Percentiles rank a stretch among this genome's conserved stretches.
These are phyloP conservation scores for Cotesia vestalis DNA, from an alignment of 1,140 invertebrate species.

Conservation along the genomic window DNA sequence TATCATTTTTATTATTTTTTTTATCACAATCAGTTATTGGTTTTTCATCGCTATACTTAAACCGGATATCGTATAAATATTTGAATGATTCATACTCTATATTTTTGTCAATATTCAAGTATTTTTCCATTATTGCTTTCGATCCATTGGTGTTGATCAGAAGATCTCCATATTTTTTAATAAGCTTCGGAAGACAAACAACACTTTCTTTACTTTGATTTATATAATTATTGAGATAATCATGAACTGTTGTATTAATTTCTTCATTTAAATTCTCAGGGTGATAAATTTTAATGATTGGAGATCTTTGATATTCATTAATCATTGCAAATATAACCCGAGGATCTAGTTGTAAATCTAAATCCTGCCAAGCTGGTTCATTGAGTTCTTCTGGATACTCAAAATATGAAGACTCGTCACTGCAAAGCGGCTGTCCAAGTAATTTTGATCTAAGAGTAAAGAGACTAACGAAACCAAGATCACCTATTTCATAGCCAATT, in stretches of 20 bases:
- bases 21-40: not conserved
- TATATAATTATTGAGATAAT: slow-evolving; percentile 49
- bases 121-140: slow-evolving; percentile 29
- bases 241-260: slow-evolving; percentile 41
- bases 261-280: slow-evolving; percentile 47
- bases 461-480: slow-evolving; percentile 58
- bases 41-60: slow-evolving; percentile 41
- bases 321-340: slow-evolving; percentile 56
- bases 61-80: slow-evolving; percentile 44
- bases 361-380: slow-evolving; percentile 56
- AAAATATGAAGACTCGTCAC: slow-evolving; percentile 43
- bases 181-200: slow-evolving; percentile 42
- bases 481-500: slow-evolving; percentile 57
- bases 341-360: slow-evolving; percentile 55
- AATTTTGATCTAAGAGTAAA: slow-evolving; percentile 52
- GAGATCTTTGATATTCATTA: slow-evolving; percentile 55
- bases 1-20: not conserved
- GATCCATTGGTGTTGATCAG: slow-evolving; percentile 32
- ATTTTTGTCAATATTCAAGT: slow-evolving; percentile 11
- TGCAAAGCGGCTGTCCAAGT: slow-evolving; percentile 44
- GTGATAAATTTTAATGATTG: slow-evolving; percentile 48
- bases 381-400: slow-evolving; percentile 53
- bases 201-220: slow-evolving; percentile 28
- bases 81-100: slow-evolving; percentile 32
- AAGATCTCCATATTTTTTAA: slow-evolving; percentile 43